Conservation (phyloP, 53 echinoderm and acorn worm species). For the Hippasteria phrygiana region DNA sequence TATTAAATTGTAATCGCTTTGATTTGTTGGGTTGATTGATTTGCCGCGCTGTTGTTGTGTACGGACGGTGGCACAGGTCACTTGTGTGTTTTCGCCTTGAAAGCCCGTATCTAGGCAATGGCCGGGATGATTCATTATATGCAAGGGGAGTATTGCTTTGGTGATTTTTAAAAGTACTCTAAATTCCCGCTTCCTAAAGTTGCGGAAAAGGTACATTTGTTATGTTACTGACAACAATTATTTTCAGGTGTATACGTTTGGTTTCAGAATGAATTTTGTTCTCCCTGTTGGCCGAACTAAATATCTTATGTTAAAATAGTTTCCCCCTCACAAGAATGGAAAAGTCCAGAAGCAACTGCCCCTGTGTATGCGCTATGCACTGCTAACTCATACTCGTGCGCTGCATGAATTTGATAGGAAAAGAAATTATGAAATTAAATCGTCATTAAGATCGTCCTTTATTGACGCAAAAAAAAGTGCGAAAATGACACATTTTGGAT, state of each 20-base stretch:
- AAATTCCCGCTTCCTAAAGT: neutral
- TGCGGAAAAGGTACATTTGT: too few species aligned
- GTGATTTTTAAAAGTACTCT: neutral
- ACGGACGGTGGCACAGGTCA: conserved; percentile 21
- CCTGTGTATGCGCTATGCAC: too few species aligned
- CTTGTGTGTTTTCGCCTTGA: conserved; percentile 51
- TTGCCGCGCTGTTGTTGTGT: conserved; percentile 6
- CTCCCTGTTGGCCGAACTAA: too few species aligned
- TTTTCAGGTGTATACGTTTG: too few species aligned
- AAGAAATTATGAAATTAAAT: conserved; percentile 18
- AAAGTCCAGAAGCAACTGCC: conserved; percentile 52
- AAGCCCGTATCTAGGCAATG: conserved; percentile 58
- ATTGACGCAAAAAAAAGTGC: neutral
- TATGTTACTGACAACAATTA: too few species aligned
- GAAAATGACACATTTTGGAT: neutral
- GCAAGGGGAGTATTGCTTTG: neutral
- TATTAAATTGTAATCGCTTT: neutral
- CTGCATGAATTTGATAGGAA: neutral
- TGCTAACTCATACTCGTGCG: neutral
- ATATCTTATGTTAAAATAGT: neutral
- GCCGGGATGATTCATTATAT: conserved; percentile 21
- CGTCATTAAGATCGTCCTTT: neutral
- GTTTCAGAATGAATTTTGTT: neutral
- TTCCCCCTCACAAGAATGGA: conserved; percentile 21
- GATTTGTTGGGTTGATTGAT: neutral